Conservation (phyloP, 1,140 invertebrate genomes). For the Psix sp. region DNA sequence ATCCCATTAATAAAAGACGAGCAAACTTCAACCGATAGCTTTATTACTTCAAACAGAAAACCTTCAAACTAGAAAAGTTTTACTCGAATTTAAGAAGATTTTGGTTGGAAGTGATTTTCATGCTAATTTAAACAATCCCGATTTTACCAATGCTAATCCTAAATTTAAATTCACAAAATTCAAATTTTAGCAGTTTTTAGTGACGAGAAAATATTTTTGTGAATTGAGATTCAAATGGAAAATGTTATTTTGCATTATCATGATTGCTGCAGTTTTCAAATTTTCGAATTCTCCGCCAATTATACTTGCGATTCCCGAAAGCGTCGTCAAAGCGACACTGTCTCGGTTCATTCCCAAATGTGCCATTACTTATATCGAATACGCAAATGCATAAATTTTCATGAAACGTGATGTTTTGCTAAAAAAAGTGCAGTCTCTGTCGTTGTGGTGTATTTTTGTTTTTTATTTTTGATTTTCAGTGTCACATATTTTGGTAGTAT, state of each 20-base stretch:
- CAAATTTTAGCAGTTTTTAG: too few species aligned
- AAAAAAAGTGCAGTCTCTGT: conserved; percentile 23
- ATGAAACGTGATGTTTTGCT: conserved; percentile 16
- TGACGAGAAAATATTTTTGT: too few species aligned
- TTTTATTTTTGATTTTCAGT: too few species aligned
- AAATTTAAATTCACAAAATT: too few species aligned
- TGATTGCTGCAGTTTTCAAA: conserved; percentile 13
- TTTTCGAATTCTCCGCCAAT: conserved; percentile 41
- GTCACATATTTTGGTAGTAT: too few species aligned
- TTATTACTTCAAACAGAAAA: conserved; percentile 56
- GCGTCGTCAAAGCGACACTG: conserved; percentile 25
- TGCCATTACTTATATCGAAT: conserved; percentile 38
- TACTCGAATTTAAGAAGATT: conserved; percentile 50
- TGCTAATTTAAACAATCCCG: conserved; percentile 29
- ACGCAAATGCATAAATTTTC: conserved; percentile 35
- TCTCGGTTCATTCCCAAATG: conserved; percentile 24
- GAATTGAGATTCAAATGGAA: not conserved
- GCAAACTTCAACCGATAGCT: conserved; percentile 48
- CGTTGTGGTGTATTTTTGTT: too few species aligned
- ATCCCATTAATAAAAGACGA: conserved; percentile 58
- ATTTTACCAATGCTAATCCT: conserved; percentile 5
- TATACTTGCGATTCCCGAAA: conserved; percentile 39
- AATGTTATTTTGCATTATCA: not conserved
- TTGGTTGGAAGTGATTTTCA: conserved; percentile 32
- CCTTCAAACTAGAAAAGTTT: conserved; percentile 59